phyloP scores from a whole-genome alignment of 2,113 vertebrate genomes.

The Tonatia bakeri region DNA sequence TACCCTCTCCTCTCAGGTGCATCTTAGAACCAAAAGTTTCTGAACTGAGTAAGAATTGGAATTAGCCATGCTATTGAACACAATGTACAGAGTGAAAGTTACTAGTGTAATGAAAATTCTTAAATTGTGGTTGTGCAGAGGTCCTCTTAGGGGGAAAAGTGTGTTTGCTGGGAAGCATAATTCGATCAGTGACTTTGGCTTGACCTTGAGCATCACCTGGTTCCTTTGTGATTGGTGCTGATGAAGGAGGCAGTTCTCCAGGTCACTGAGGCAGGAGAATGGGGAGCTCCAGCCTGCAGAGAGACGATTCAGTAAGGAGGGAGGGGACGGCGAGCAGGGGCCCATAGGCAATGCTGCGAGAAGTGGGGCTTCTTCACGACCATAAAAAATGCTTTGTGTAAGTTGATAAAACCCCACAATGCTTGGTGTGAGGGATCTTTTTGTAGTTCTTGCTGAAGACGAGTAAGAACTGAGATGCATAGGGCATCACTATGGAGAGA shows the following conservation, averaged over 20 bases:
- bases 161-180: neutral
- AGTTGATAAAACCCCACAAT: neutral
- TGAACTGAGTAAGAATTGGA: neutral
- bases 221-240: neutral
- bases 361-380: neutral
- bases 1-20: neutral
- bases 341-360: rapidly evolving
- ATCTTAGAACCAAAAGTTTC: neutral
- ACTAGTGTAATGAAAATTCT: neutral
- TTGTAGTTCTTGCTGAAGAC: neutral
- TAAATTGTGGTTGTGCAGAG: neutral
- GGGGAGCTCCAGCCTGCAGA: neutral
- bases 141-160: neutral
- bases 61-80: neutral
- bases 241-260: neutral
- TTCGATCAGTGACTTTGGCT: neutral
- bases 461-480: neutral
- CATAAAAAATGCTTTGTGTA: neutral
- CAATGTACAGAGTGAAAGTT: neutral
- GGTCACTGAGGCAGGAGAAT: neutral
- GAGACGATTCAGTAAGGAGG: neutral
- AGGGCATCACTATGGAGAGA: neutral
- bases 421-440: neutral
- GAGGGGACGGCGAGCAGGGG: neutral
- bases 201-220: neutral